Base-by-base conservation (phyloP, 2,113 vertebrate species). In the Tautogolabrus adspersus region DNA sequence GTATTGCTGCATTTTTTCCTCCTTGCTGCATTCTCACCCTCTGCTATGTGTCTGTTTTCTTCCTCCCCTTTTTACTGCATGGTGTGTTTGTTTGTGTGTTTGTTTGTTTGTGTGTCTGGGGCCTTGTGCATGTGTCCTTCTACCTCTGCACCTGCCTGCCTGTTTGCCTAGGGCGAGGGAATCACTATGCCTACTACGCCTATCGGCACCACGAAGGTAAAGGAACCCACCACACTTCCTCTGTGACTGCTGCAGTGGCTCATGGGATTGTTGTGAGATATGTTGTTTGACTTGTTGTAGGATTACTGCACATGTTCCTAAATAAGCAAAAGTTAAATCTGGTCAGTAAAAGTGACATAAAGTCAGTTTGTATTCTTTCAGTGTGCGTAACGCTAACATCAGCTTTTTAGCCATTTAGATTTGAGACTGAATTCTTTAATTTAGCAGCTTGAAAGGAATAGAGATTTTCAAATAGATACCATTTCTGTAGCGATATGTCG, bases 171-270 rank as follows among this genome's bases (percentile, higher is more conserved):
- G 97, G 97, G 94, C 96, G 97, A 95, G 96, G 97, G 95, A 96
- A 94, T 94, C 97, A 97, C 96, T 97, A 96, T 97, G 96, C 96
- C 96, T 97, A 95, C 97, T 96, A 96, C 97, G 92, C 91, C 95
- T 97, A 95, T 95, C 96, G 96, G 91, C 76, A 96, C 92, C 94
- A 95, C 0, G 96, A 98, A 99, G 98, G 97, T 98, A 89, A 58
- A 93, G 89, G 0, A 71, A 51, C 88, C 92, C 64, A 77, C 72
- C 68, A 72, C 83, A 70, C 77, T 66, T 75, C 72, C 64, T 81
- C 46, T 77, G 51, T 87, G 59, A 82, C 51, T 82, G 74, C 82
- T 81, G 54, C 54, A 71, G 13, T 58, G 70, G 75, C 38, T 59
- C 46, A 60, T 66, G 72, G 72, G 75, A 21, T 62, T 16, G 16